Evolutionary conservation across 2,888 invertebrate genomes (phyloP), one percentile per base, ranked within the genome.

Genomic region (Autographa pulchrina): DNA sequence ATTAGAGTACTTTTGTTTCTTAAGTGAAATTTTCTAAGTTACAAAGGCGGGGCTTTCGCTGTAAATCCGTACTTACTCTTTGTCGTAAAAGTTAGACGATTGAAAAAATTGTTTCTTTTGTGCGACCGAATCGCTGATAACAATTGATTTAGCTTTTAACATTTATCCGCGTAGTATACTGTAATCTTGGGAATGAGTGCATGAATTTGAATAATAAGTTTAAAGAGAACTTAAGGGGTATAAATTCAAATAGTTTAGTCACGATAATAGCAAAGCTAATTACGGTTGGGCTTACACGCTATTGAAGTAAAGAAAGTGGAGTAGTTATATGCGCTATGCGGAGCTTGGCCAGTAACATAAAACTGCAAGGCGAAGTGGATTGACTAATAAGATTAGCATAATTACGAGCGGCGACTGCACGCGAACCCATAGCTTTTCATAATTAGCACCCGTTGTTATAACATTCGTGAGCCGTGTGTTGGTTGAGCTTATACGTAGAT

Each of bases 1-100:
- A 95, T 95, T 95, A 90, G 90, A 94, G 92, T 94, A 94, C 95
- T 95, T 94, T 95, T 94, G 93, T 95, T 94, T 92, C 92, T 93
- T 94, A 94, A 95, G 94, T 94, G 94, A 94, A 94, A 94, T 94
- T 92, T 94, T 89, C 91, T 88, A 92, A 94, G 92, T 94, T 94
- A 89, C 91, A 91, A 92, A 93, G 92, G 91, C 92, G 91, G 89
- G 86, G 92, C 90, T 91, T 91, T 91, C 88, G 90, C 88, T 92
- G 92, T 92, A 95, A 94, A 94, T 93, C 95, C 93, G 90, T 92
- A 93, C 92, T 94, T 92, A 94, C 93, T 91, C 90, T 90, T 90
- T 89, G 89, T 91, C 91, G 92, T 93, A 94, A 94, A 94, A 94
- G 91, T 94, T 93, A 80, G 89, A 74, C 90, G 92, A 94, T 94